These are phyloP conservation scores for Cacatua alba DNA, from an alignment of 2,113 vertebrate genomes.

Conservation along the genomic window DNA sequence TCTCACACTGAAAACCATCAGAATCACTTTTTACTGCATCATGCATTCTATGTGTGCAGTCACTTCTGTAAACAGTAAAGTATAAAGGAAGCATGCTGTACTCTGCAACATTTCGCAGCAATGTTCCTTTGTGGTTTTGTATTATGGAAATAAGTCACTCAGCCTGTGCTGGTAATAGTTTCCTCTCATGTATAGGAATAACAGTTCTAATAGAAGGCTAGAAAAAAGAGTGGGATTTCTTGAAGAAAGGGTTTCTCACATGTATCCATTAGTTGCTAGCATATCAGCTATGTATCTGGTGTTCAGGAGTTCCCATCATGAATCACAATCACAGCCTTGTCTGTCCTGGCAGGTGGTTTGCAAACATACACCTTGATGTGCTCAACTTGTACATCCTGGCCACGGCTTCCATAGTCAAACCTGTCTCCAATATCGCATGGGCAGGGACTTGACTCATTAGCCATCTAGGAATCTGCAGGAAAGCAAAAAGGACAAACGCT, in stretches of 20 bases:
- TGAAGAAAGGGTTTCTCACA: constrained; percentile 48
- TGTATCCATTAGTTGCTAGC: constrained; percentile 82
- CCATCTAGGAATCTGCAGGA: constrained; percentile 74
- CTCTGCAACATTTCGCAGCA: background rate
- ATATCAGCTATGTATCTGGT: constrained; percentile 87
- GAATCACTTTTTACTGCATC: background rate
- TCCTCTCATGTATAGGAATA: background rate
- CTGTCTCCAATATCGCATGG: constrained; percentile 81
- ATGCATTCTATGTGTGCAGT: accelerated
- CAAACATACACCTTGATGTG: constrained; percentile 80
- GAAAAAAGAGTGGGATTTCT: background rate
- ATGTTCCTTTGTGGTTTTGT: background rate
- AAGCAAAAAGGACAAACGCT: background rate
- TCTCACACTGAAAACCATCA: background rate
- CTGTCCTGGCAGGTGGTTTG: constrained; percentile 62
- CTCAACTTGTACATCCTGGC: constrained; percentile 82
- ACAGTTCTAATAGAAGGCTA: background rate
- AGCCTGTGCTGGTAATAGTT: background rate
- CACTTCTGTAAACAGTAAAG: background rate
- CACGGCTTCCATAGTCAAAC: constrained; percentile 77
- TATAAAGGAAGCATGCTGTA: background rate
- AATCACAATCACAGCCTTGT: constrained; percentile 84
- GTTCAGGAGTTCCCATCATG: constrained; percentile 88
- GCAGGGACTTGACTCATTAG: constrained; percentile 83
- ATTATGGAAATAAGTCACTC: background rate